Evolutionary conservation across 2,888 invertebrate species (phyloP), one percentile per base, ranked within the genome.

Genomic region (Subacronicta megacephala): DNA sequence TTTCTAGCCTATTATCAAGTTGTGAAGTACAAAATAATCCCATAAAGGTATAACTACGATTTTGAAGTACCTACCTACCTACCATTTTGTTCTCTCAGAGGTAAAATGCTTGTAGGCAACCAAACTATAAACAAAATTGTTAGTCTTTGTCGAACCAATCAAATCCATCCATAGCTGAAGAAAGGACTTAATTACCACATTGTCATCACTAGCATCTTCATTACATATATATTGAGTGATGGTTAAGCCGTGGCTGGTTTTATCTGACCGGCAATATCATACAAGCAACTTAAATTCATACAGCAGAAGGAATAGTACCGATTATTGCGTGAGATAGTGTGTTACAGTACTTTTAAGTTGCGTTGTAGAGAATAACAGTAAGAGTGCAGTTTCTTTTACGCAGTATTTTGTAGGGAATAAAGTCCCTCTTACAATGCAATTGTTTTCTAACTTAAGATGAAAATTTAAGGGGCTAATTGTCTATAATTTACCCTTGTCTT

Each of bases 111-210:
- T 15, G 0, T 18, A 46, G 49, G 66, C 16, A 65, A 10, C 0
- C 16, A 16, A 7, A 7, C 7, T n/a, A 4, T 0, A 1, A 17
- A 26, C 4, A 2, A 9, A 12, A 7, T 20, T 1, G 6, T 36
- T 54, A 41, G 1, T 71, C 53, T 53, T 9, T 59, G 16, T 0
- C 2, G 6, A 44, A 40, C 66, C 33, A 66, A 67, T 67, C 67
- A 66, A 44, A 71, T 31, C 26, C 12, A 50, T 71, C 50, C 36
- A 12, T 36, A 54, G 17, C 35, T 23, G 23, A 71, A 64, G 43
- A 88, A 83, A 87, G 80, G 81, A 80, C 78, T 83, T 89, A 89
- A 90, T 89, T 89, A 89, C 82, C 72, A 66, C 58, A 80, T 84
- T 87, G 88, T 88, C 89, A 81, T 81, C 85, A 73, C 74, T 68